A percentile compares a stretch with the other conserved stretches of the same genome.
Conservation (phyloP, 53 echinoderm and acorn worm species). For the Holothuria scabra region DNA sequence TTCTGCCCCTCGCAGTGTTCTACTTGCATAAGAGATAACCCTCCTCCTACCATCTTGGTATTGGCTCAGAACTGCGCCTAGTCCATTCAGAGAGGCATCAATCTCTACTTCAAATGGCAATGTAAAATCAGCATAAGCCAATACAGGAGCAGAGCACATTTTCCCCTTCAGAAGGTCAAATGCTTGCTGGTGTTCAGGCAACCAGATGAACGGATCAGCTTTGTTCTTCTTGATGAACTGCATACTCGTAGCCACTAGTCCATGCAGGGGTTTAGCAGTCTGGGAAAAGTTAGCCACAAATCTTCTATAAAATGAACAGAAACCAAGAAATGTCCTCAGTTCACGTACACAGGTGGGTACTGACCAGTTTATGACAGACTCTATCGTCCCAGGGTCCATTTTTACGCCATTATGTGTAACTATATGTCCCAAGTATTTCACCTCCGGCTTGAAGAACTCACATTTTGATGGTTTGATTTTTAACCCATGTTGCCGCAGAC, state of each 20-base stretch:
- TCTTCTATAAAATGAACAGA: conserved; percentile 38
- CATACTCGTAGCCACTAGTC: background rate
- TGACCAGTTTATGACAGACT: conserved; percentile 26
- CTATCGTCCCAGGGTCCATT: background rate
- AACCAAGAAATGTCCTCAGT: conserved; percentile 35
- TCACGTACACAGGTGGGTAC: conserved; percentile 7
- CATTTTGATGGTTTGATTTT: conserved; percentile 62
- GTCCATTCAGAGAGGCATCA: conserved; percentile 8
- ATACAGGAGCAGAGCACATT: conserved; percentile 12
- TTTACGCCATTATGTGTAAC: conserved; percentile 1
- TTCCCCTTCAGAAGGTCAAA: conserved; percentile 20
- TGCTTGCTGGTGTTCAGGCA: conserved; percentile 13
- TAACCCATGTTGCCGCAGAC: conserved; percentile 53
- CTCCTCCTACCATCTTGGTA: conserved; percentile 22
- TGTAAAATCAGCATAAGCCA: conserved; percentile 23
- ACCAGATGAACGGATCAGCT: background rate
- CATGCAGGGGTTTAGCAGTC: conserved; percentile 21
- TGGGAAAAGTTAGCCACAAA: conserved; percentile 36
- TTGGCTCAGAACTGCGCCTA: background rate
- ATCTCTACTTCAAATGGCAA: conserved; percentile 13
- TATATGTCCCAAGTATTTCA: conserved; percentile 29
- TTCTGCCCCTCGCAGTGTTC: conserved; percentile 49
- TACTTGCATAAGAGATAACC: conserved; percentile 46
- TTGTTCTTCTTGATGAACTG: background rate
- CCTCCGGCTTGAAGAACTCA: conserved; percentile 46